phyloP scores from a whole-genome alignment of 2,888 invertebrate genomes.

The Lampropteryx suffumata region DNA sequence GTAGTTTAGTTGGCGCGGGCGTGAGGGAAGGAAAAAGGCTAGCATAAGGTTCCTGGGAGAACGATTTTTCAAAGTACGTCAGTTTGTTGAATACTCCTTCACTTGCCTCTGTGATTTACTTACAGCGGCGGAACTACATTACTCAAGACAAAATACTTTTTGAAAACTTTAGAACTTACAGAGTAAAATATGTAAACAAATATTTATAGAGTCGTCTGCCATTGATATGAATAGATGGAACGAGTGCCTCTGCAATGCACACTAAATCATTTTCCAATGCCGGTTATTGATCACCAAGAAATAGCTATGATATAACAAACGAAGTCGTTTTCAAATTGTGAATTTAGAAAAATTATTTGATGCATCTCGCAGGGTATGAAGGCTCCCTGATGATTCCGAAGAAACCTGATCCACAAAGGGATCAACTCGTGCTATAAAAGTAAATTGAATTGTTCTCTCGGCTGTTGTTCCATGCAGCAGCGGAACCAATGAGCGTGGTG shows the following conservation, averaged over 20 bases:
- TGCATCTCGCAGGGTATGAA: constrained; percentile 37
- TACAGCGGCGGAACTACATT: constrained; percentile 34
- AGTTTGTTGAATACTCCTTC: constrained; percentile 55
- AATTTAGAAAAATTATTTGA: not conserved
- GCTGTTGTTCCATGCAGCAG: constrained; percentile 62
- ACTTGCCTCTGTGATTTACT: constrained; percentile 64
- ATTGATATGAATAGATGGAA: no score
- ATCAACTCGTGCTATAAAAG: constrained; percentile 74
- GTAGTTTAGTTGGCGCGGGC: constrained; percentile 51
- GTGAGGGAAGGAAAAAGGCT: constrained; percentile 56
- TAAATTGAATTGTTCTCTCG: constrained; percentile 78
- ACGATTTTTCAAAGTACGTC: constrained; percentile 71
- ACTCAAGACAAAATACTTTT: constrained; percentile 39
- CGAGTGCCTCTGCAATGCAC: no score
- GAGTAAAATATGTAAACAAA: not conserved
- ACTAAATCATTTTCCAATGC: no score
- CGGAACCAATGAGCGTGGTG: constrained; percentile 52
- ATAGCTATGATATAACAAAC: no score
- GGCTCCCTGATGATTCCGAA: constrained; percentile 64
- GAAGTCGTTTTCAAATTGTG: no score
- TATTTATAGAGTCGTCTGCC: no score
- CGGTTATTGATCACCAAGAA: no score
- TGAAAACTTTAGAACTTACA: constrained; percentile 27
- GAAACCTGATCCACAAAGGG: constrained; percentile 65
- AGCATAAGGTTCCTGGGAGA: constrained; percentile 59